Percentiles rank a stretch among this genome's conserved stretches.
Evolutionary conservation across 2,113 vertebrate species (phyloP).

Genomic region (Promerops cafer): DNA sequence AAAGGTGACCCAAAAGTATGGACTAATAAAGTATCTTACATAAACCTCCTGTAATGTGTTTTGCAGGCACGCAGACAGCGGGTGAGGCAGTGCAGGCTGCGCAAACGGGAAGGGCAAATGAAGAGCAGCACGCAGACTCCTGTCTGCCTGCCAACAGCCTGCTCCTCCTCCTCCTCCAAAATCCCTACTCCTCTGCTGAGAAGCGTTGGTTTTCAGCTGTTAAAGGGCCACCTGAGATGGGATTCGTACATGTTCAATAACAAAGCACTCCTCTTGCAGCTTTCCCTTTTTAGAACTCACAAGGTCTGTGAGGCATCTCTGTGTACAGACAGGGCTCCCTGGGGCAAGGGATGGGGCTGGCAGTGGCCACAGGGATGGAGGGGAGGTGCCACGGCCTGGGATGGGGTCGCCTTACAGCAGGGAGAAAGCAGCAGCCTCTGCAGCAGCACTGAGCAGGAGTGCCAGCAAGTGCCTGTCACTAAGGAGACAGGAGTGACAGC

Average conservation of each 20-base stretch:
- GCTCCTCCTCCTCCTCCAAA: not conserved
- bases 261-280: not conserved
- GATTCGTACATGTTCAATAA: not conserved
- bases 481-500: not conserved
- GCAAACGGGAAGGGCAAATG: not conserved
- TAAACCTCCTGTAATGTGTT: accelerated
- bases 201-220: not conserved
- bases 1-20: not conserved
- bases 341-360: not conserved
- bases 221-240: not conserved
- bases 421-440: not conserved
- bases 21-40: not conserved
- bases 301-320: not conserved
- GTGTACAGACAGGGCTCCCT: accelerated
- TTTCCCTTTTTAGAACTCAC: not conserved
- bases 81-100: not conserved
- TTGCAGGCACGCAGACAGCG: not conserved
- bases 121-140: slow-evolving; percentile 6
- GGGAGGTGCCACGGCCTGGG: accelerated
- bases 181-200: not conserved
- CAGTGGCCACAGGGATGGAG: not conserved
- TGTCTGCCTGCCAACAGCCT: not conserved
- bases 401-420: not conserved
- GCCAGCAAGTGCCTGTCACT: not conserved
- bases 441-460: not conserved